Conservation (phyloP, 1,140 invertebrate genomes). For the Polyergus mexicanus region DNA sequence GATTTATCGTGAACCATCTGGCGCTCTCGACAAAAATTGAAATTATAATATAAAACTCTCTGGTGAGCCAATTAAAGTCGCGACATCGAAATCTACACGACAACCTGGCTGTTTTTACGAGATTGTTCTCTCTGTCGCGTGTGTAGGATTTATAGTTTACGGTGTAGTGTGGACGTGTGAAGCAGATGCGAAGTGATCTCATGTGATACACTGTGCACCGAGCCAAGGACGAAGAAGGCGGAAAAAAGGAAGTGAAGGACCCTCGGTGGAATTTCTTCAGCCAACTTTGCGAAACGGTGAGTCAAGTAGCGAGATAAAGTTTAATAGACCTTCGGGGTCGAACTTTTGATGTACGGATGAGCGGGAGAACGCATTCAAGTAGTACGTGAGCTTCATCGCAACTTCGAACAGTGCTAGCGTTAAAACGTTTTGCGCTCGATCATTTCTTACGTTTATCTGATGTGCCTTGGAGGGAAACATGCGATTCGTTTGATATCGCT, state of each 20-base stretch:
- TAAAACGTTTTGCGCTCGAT: conserved; percentile 40
- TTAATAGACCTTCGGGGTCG: conserved; percentile 62
- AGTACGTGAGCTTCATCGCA: conserved; percentile 56
- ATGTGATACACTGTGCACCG: conserved; percentile 43
- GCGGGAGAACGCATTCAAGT: conserved; percentile 47
- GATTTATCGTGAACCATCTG: not conserved
- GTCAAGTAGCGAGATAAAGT: conserved; percentile 71
- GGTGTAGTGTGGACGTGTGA: conserved; percentile 60
- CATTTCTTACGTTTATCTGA: conserved; percentile 42
- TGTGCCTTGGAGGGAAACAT: not conserved
- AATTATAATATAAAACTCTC: conserved; percentile 31
- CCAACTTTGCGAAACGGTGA: conserved; percentile 73
- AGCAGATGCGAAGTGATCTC: conserved; percentile 56
- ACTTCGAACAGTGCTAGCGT: conserved; percentile 53
- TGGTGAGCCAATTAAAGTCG: conserved; percentile 27
- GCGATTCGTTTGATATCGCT: conserved; percentile 4
- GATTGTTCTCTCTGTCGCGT: conserved; percentile 30
- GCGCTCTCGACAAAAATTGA: conserved; percentile 11
- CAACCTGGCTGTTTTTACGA: not conserved
- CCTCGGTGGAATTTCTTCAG: conserved; percentile 53
- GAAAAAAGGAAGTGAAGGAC: conserved; percentile 40
- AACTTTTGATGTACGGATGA: conserved; percentile 63
- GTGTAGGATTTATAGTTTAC: conserved; percentile 39
- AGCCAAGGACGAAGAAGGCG: conserved; percentile 34
- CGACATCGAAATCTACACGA: conserved; percentile 8